These are phyloP conservation scores for Taenaris catops DNA, from an alignment of 2,888 invertebrate species.

Conservation along the genomic window DNA sequence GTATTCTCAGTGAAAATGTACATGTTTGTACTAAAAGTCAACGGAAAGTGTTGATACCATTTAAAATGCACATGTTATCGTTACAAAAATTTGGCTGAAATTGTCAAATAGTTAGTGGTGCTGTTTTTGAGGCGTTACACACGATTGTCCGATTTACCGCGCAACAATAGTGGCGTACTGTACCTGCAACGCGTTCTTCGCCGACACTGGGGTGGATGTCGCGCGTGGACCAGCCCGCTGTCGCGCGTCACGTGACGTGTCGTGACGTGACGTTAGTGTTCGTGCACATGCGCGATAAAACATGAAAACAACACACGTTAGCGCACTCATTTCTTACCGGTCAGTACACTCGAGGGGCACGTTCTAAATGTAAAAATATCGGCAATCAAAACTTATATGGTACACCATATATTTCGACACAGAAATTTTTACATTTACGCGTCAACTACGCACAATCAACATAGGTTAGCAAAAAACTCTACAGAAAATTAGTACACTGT, in stretches of 20 bases:
- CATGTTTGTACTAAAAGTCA: too few relatives aligned
- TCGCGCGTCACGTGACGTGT: slow-evolving; percentile 38
- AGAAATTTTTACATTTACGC: too few relatives aligned
- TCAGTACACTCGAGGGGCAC: too few relatives aligned
- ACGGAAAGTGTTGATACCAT: too few relatives aligned
- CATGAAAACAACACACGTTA: slow-evolving; percentile 71
- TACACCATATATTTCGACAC: too few relatives aligned
- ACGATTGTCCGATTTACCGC: slow-evolving; percentile 46
- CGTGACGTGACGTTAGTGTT: slow-evolving; percentile 54
- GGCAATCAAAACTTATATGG: too few relatives aligned
- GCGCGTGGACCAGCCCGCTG: slow-evolving; percentile 77
- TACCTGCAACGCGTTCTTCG: slow-evolving; percentile 84
- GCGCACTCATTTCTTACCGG: slow-evolving; percentile 49
- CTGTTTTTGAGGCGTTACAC: slow-evolving; percentile 17
- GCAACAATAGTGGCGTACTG: slow-evolving; percentile 74
- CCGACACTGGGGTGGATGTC: slow-evolving; percentile 78
- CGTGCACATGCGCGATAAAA: slow-evolving; percentile 69
- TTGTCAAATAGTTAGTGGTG: too few relatives aligned
- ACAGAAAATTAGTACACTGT: slow-evolving; percentile 23
- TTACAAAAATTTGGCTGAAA: too few relatives aligned
- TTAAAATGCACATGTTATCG: too few relatives aligned
- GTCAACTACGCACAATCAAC: slow-evolving; percentile 16
- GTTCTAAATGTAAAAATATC: too few relatives aligned
- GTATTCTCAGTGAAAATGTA: too few relatives aligned
- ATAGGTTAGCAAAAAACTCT: slow-evolving; percentile 14